Evolutionary conservation across 2,888 invertebrate species (phyloP).

Genomic region (Trissonchulus latispiculum): DNA sequence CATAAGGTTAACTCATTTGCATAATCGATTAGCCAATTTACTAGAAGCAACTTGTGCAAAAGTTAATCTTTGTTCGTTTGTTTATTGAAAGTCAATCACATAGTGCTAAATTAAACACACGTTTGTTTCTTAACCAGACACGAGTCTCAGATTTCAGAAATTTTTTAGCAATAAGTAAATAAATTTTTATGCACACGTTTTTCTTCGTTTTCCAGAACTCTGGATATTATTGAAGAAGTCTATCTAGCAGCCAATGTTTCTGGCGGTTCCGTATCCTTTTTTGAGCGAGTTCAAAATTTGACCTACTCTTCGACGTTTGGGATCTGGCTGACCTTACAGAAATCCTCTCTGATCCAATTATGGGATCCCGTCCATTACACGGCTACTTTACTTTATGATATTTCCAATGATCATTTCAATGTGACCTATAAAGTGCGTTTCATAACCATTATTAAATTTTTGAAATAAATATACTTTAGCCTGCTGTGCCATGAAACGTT

Average conservation of each 20-base stretch:
- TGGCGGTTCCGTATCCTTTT: constrained; percentile 35
- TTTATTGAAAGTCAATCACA: no score
- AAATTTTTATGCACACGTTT: no score
- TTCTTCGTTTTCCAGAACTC: constrained; percentile 38
- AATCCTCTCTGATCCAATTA: constrained; percentile 50
- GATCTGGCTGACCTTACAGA: constrained; percentile 49
- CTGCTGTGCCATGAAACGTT: no score
- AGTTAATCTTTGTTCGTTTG: no score
- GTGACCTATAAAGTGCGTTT: constrained; percentile 14
- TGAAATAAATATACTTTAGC: no score
- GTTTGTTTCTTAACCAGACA: no score
- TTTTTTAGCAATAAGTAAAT: no score
- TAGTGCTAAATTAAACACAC: no score
- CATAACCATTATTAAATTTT: no score
- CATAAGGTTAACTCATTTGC: constrained; percentile 40
- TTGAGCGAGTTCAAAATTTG: constrained; percentile 48
- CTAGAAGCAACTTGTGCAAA: no score
- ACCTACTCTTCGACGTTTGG: constrained; percentile 44
- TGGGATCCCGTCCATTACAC: constrained; percentile 48
- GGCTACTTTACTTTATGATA: constrained; percentile 50
- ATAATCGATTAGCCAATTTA: not conserved
- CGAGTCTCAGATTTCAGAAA: no score
- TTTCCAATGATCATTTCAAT: constrained; percentile 39
- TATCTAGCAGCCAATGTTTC: constrained; percentile 48
- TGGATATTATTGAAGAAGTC: constrained; percentile 47